Conservation (phyloP, 2,113 vertebrate species). For the Pelecanus crispus region DNA sequence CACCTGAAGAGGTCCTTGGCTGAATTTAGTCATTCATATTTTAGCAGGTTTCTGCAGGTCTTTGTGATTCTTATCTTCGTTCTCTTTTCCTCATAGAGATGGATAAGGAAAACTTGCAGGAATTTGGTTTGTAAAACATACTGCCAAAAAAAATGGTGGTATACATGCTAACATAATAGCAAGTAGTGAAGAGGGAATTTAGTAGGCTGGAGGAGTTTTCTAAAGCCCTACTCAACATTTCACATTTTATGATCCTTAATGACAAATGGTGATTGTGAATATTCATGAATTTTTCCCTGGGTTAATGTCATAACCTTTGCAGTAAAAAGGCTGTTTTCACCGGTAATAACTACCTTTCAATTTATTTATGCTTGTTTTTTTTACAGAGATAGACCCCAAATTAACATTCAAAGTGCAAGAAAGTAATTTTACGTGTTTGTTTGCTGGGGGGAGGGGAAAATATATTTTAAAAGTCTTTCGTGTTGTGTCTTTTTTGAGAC, state of each 20-base stretch:
- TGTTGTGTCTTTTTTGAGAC: not conserved
- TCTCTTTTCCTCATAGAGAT: not conserved
- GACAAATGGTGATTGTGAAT: slow-evolving; percentile 64
- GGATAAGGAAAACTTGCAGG: not conserved
- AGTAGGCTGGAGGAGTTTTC: slow-evolving; percentile 45
- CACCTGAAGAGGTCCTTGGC: not conserved
- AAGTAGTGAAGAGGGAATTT: slow-evolving; percentile 32
- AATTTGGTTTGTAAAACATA: not conserved
- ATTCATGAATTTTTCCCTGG: slow-evolving; percentile 65
- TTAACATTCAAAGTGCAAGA: slow-evolving; percentile 7
- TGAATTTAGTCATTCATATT: not conserved
- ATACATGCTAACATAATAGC: not conserved
- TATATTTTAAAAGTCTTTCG: not conserved
- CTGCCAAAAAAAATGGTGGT: not conserved
- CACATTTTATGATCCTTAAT: slow-evolving; percentile 63
- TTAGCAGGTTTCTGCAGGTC: not conserved
- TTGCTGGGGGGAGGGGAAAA: not conserved
- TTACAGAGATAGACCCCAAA: slow-evolving; percentile 1
- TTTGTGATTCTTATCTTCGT: not conserved
- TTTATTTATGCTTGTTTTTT: not conserved
- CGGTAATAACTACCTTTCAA: slow-evolving; percentile 35
- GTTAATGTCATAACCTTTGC: slow-evolving; percentile 61
- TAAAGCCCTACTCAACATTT: slow-evolving; percentile 56
- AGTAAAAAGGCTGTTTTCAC: slow-evolving; percentile 43
- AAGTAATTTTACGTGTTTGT: not conserved